Base-by-base conservation (phyloP, 2,113 vertebrate genomes). In the Gadus chalcogrammus region DNA sequence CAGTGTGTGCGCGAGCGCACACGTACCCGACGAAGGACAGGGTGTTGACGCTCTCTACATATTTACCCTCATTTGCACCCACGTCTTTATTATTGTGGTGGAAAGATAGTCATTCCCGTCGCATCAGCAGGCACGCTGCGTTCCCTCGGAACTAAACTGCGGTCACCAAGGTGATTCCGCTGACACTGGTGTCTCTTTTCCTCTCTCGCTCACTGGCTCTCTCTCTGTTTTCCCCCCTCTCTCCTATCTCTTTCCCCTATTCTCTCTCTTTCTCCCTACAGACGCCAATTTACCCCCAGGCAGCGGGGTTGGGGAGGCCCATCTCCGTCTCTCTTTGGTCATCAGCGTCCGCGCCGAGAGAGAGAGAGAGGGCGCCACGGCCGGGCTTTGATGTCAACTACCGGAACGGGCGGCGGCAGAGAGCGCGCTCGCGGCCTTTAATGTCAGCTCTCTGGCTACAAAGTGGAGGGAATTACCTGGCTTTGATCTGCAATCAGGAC, bases 401-500 rank as follows among this genome's bases (percentile, higher is more conserved):
- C 31, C 31, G 31, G 31, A 3, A 3, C 31, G 31, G 31, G 31
- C 31, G 31, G 31, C 31, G 3, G 52, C 8, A 15, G 52, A 55
- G 55, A 16, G 4, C 55, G 15, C 55, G 15, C 55, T n/a, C 9
- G 55, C 15, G 55, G 55, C 15, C 55, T n/a, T 58, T n/a, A 58
- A 58, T n/a, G 17, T 58, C 55, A 17, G 17, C 55, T 16, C 17
- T n/a, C 55, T 13, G 55, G 55, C 55, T 58, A 16, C 55, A 58
- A 58, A 58, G 55, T 58, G 55, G 55, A 5, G 55, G 42, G 55
- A 58, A 58, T 58, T 58, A 58, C 55, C 55, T 58, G 55, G 55
- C 17, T 17, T 58, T 58, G 55, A 58, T 58, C 55, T 58, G 5
- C 55, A 58, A 58, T 58, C 55, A 58, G 13, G 55, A 16, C 55